Conservation (phyloP, 1,140 invertebrate genomes). For the Diorhabda carinulata region DNA sequence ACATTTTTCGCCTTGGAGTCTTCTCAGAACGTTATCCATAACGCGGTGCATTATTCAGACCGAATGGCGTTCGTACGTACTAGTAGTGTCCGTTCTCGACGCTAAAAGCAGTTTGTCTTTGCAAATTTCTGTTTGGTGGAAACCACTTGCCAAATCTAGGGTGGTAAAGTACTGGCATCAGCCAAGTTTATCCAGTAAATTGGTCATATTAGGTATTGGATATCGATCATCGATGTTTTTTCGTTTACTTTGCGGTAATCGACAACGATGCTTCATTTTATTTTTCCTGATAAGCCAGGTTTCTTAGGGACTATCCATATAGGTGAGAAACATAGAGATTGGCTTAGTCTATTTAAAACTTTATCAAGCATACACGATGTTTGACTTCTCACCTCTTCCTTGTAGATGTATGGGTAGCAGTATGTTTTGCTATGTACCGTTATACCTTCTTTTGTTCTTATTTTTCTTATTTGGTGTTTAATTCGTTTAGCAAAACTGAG, state of each 20-base stretch:
- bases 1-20: too few species aligned
- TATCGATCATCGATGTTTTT: neutral
- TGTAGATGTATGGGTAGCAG: neutral
- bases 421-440: neutral
- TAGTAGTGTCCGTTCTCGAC: neutral
- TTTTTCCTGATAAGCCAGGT: neutral
- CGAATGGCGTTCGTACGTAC: neutral
- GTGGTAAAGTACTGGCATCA: neutral
- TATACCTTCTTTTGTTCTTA: neutral
- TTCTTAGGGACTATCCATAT: neutral
- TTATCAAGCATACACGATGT: neutral
- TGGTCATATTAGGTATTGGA: neutral
- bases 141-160: neutral
- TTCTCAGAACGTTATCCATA: too few species aligned
- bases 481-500: neutral
- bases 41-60: neutral
- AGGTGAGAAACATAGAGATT: neutral
- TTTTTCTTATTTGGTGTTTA: neutral
- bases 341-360: neutral
- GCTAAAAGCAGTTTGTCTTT: neutral
- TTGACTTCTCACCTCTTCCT: neutral
- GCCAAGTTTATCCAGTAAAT: neutral
- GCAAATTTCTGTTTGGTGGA: neutral
- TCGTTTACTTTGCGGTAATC: slow-evolving; percentile 5
- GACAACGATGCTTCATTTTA: neutral